Evolutionary conservation across 2,797 vertebrate genomes (phyloP).

Genomic region (Selene dorsalis): DNA sequence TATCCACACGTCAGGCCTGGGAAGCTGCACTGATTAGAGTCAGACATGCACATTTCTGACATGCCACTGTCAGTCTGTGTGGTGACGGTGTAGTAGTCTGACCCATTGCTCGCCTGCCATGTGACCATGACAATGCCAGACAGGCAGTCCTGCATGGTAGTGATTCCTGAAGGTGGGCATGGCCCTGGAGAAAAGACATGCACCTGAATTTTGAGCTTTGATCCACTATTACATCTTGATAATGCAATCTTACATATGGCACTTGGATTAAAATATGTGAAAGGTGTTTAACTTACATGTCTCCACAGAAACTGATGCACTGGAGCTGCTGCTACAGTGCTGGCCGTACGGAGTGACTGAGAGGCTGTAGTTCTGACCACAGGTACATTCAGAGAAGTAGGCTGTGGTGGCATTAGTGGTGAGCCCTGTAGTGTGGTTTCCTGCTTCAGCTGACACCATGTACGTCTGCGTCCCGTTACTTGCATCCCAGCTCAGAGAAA

Average conservation of each 20-base stretch:
- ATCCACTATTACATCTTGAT: background rate
- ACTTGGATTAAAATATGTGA: background rate
- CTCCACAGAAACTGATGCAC: slow-evolving; percentile 37
- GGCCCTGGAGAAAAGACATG: slow-evolving; percentile 69
- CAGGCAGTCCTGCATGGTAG: slow-evolving; percentile 67
- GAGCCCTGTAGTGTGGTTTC: slow-evolving; percentile 13
- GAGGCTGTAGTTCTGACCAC: slow-evolving; percentile 76
- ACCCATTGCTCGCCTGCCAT: slow-evolving; percentile 73
- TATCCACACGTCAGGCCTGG: slow-evolving; percentile 70
- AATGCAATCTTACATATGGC: background rate
- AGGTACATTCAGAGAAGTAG: slow-evolving; percentile 65
- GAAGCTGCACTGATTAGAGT: slow-evolving; percentile 59
- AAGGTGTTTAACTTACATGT: slow-evolving; percentile 70
- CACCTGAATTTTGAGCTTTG: background rate
- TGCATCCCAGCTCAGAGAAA: slow-evolving; percentile 74
- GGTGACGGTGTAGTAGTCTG: slow-evolving; percentile 70
- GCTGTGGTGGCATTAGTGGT: slow-evolving; percentile 53
- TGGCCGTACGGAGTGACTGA: slow-evolving; percentile 62
- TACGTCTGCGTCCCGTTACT: slow-evolving; percentile 62
- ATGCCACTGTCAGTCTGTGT: slow-evolving; percentile 52
- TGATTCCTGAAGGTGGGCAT: slow-evolving; percentile 68
- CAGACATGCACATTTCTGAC: slow-evolving; percentile 64
- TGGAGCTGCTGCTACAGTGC: slow-evolving; percentile 66
- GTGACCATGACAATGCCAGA: slow-evolving; percentile 59
- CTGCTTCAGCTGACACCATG: slow-evolving; percentile 51